These are phyloP conservation scores for Agelaius phoeniceus DNA, from an alignment of 2,113 vertebrate species.

Conservation along the genomic window DNA sequence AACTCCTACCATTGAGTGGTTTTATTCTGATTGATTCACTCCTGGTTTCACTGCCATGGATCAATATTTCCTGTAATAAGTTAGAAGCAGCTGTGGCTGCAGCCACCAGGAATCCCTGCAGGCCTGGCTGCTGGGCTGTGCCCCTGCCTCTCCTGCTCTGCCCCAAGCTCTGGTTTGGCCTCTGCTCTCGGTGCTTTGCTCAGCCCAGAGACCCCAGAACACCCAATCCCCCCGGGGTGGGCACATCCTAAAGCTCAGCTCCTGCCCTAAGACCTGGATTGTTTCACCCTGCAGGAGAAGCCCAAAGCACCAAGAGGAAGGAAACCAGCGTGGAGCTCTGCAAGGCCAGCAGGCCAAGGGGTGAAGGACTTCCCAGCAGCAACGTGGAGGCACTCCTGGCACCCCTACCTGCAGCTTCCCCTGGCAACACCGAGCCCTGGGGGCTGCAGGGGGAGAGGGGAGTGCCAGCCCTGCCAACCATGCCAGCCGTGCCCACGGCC, in stretches of 20 bases:
- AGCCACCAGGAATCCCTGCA: not conserved
- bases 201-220: rapidly evolving
- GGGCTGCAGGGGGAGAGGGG: not conserved
- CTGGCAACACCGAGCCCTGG: not conserved
- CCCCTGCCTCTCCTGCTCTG: not conserved
- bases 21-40: not conserved
- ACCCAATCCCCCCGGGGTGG: rapidly evolving
- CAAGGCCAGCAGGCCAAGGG: not conserved
- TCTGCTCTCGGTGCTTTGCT: not conserved
- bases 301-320: conserved; percentile 22
- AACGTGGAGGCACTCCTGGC: not conserved
- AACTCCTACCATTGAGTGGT: not conserved
- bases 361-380: not conserved
- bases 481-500: rapidly evolving
- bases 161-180: not conserved
- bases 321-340: not conserved
- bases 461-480: not conserved
- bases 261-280: not conserved
- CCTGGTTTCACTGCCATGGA: not conserved
- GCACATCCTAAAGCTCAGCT: not conserved
- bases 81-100: not conserved
- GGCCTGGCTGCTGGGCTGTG: not conserved
- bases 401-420: not conserved
- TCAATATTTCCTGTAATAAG: not conserved
- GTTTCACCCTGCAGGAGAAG: not conserved